A percentile compares a stretch with the other conserved stretches of the same genome.
phyloP scores from a whole-genome alignment of 2,888 invertebrate species.

The Melinaea marsaeus region DNA sequence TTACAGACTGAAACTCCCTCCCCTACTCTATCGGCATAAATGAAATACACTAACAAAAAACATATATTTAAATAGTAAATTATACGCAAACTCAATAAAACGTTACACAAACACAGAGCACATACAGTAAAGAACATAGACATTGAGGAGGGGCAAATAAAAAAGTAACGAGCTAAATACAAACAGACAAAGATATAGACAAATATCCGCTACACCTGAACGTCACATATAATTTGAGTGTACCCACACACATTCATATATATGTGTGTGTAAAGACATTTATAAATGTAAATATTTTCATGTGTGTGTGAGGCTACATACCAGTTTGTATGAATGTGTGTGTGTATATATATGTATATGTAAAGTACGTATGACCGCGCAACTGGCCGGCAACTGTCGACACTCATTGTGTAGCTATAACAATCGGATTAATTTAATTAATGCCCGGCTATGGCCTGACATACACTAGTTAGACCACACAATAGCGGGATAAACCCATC shows the following conservation, averaged over 20 bases:
- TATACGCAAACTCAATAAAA: conserved; percentile 40
- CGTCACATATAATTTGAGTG: conserved; percentile 5
- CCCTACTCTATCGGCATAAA: not conserved
- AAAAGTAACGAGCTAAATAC: conserved; percentile 61
- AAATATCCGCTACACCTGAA: conserved; percentile 29
- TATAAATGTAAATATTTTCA: not conserved
- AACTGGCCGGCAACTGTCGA: conserved; percentile 25
- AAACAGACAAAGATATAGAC: conserved; percentile 51
- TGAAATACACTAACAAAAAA: conserved; percentile 7
- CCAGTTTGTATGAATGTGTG: conserved; percentile 1
- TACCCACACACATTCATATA: not conserved
- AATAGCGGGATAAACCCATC: conserved; percentile 1
- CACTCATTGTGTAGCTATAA: conserved; percentile 37
- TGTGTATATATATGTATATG: not conserved
- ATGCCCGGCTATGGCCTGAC: conserved; percentile 13
- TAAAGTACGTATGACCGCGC: not conserved
- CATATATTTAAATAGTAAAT: conserved; percentile 28
- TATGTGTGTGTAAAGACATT: not conserved
- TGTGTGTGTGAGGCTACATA: conserved; percentile 6
- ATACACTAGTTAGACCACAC: conserved; percentile 5
- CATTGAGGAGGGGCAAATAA: conserved; percentile 50
- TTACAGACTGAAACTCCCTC: too few relatives aligned
- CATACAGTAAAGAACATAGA: conserved; percentile 40
- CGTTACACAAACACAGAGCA: conserved; percentile 26
- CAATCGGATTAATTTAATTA: conserved; percentile 47